These are phyloP conservation scores for Sturnira hondurensis DNA, from an alignment of 2,113 vertebrate species.

Conservation along the genomic window DNA sequence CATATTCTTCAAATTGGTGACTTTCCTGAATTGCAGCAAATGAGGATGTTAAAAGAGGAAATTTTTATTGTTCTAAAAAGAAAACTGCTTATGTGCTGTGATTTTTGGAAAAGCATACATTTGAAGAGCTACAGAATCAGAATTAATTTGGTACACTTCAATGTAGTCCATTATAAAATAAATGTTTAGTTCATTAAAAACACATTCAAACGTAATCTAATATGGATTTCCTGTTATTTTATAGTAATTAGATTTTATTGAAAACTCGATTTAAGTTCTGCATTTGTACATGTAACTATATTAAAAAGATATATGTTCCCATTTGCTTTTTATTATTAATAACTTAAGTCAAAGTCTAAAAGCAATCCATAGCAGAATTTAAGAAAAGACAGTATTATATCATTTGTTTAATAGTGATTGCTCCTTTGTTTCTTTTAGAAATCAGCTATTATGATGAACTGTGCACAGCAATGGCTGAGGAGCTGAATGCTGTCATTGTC, in stretches of 20 bases:
- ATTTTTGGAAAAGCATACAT: neutral
- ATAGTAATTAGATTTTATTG: neutral
- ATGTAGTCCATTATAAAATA: neutral
- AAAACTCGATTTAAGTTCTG: constrained; percentile 24
- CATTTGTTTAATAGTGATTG: neutral
- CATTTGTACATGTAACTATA: neutral
- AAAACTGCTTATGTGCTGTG: neutral
- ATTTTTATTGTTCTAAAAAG: neutral
- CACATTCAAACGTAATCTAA: neutral
- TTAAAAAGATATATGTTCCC: neutral
- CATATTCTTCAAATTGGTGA: neutral
- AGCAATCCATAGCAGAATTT: neutral
- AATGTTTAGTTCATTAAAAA: constrained; percentile 17
- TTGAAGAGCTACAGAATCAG: constrained; percentile 17
- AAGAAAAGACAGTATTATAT: neutral
- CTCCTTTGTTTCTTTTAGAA: constrained; percentile 79
- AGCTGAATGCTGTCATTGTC: constrained; percentile 91
- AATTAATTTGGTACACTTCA: constrained; percentile 3
- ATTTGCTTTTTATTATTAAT: constrained; percentile 8
- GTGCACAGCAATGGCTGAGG: constrained; percentile 89
- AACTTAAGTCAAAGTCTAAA: neutral
- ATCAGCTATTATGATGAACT: constrained; percentile 90
- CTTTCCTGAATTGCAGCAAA: neutral
- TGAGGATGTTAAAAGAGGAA: neutral
- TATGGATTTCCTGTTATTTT: constrained; percentile 3